Evolutionary conservation across 2,113 vertebrate genomes (phyloP).

Genomic region (Mormoops blainvillei): DNA sequence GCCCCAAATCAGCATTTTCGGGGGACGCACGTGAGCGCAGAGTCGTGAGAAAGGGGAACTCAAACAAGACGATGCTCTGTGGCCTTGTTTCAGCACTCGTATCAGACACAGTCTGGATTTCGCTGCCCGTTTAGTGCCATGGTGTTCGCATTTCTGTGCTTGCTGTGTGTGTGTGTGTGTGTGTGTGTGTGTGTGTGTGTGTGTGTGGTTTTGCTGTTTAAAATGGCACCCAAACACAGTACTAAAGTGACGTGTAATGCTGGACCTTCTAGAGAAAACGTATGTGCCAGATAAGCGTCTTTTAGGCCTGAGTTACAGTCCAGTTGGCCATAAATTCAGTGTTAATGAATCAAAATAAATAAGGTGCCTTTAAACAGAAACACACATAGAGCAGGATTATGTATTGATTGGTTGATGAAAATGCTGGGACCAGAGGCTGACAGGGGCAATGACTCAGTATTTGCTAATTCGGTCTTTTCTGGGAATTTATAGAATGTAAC

Average conservation of each 20-base stretch:
- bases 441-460: neutral
- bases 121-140: neutral
- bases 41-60: neutral
- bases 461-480: neutral
- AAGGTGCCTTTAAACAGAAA: neutral
- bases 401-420: neutral
- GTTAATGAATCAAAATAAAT: neutral
- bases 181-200: too few species aligned
- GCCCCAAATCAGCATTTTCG: neutral
- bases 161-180: too few species aligned
- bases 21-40: neutral
- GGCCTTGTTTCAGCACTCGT: neutral
- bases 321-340: neutral
- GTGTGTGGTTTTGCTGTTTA: neutral
- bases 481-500: neutral
- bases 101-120: neutral
- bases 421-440: neutral
- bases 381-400: neutral
- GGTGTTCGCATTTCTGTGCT: neutral
- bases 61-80: neutral
- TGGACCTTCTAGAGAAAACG: neutral
- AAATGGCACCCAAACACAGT: neutral
- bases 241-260: neutral
- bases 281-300: neutral
- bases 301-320: neutral